phyloP scores from a whole-genome alignment of 2,888 invertebrate genomes.

The Trachelus iudaicus region DNA sequence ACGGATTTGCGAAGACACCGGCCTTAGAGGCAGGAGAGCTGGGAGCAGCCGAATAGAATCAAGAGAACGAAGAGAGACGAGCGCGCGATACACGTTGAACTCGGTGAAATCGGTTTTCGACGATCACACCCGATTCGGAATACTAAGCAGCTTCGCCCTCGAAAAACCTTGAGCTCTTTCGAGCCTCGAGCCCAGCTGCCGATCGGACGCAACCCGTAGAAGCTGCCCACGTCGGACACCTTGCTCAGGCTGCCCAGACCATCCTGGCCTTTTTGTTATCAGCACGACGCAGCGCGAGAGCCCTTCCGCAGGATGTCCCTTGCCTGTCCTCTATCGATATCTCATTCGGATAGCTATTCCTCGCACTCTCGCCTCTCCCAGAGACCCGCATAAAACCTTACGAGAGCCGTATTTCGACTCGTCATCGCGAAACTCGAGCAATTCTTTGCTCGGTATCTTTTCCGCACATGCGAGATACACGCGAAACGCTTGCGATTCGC shows the following conservation, averaged over 20 bases:
- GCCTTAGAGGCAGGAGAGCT: not conserved
- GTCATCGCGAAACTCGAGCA: conserved; percentile 21
- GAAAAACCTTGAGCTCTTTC: not conserved
- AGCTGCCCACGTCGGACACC: no score
- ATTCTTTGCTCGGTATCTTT: no score
- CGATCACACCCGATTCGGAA: conserved; percentile 50
- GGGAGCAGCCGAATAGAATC: no score
- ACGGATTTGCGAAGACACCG: conserved; percentile 62
- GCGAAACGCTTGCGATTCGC: no score
- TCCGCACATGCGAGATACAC: no score
- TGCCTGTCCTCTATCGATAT: conserved; percentile 18
- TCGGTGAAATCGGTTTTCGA: conserved; percentile 61
- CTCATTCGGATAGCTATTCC: conserved; percentile 20
- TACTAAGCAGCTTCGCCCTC: conserved; percentile 41
- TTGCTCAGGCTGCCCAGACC: not conserved
- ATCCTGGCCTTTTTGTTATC: conserved; percentile 48
- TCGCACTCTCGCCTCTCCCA: conserved; percentile 17
- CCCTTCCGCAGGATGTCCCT: conserved; percentile 13
- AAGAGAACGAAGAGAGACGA: no score
- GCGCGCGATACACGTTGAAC: conserved; percentile 40
- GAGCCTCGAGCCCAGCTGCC: no score
- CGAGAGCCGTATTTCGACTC: conserved; percentile 43
- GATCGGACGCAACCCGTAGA: no score
- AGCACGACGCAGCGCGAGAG: conserved; percentile 34
- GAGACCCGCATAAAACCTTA: conserved; percentile 42